A percentile compares a stretch with the other conserved stretches of the same genome.
Evolutionary conservation across 2,113 vertebrate species (phyloP).

Genomic region (Stigmatopora nigra): DNA sequence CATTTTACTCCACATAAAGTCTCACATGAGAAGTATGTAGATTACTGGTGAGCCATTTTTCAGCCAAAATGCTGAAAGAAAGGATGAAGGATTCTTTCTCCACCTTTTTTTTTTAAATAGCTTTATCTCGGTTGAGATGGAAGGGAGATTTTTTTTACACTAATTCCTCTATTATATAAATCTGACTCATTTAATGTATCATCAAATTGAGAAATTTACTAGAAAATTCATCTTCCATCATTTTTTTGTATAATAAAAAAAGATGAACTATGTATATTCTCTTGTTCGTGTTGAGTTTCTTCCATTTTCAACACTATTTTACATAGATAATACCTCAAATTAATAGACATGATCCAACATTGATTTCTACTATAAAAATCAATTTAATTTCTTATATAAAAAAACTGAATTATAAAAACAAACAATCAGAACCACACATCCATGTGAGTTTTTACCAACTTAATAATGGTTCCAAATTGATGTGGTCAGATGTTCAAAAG

Average conservation of each 20-base stretch:
- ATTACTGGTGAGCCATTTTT: conserved; percentile 29
- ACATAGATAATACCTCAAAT: too few relatives aligned
- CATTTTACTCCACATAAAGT: conserved; percentile 36
- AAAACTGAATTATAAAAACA: conserved; percentile 56
- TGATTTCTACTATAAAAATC: conserved; percentile 80
- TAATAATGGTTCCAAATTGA: conserved; percentile 50
- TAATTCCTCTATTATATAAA: conserved; percentile 52
- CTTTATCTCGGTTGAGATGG: conserved; percentile 5
- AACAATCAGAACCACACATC: conserved; percentile 62
- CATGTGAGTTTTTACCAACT: conserved; percentile 52
- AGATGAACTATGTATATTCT: conserved; percentile 36
- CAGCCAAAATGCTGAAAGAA: conserved; percentile 20
- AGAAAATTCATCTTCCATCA: conserved; percentile 32
- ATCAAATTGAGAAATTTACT: conserved; percentile 44
- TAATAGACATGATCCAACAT: conserved; percentile 65
- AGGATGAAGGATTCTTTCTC: conserved; percentile 33
- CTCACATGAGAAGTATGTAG: conserved; percentile 39
- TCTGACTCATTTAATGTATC: conserved; percentile 38
- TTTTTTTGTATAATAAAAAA: conserved; percentile 57
- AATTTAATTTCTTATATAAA: conserved; percentile 73
- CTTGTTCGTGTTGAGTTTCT: conserved; percentile 69
- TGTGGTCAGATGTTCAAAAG: conserved; percentile 27
- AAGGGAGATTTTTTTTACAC: conserved; percentile 50
- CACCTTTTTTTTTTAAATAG: conserved; percentile 4
- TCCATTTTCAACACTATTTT: conserved; percentile 3